Conservation (phyloP, 2,888 invertebrate species). For the Idaea dimidiata region DNA sequence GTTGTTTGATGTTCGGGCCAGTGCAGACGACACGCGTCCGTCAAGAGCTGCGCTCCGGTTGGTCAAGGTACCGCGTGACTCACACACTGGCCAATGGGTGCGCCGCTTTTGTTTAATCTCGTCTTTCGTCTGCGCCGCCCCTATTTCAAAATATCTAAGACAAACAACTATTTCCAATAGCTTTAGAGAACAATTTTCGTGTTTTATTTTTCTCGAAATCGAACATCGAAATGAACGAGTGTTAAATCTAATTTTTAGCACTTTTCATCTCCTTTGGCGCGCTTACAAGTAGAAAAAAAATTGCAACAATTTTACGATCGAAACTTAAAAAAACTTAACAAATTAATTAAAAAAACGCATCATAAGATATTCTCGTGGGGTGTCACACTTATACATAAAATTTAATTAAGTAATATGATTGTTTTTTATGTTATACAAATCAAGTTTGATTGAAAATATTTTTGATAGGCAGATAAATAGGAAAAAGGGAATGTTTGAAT, state of each 20-base stretch:
- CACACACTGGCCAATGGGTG: background rate
- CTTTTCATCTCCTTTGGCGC: slow-evolving; percentile 72
- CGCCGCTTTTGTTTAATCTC: background rate
- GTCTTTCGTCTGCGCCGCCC: background rate
- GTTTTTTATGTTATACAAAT: background rate
- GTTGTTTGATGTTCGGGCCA: slow-evolving; percentile 24
- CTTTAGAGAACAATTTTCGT: background rate
- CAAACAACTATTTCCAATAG: background rate
- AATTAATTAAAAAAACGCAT: slow-evolving; percentile 40
- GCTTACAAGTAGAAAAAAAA: slow-evolving; percentile 65
- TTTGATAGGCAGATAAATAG: background rate
- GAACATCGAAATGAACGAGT: slow-evolving; percentile 11
- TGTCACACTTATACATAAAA: slow-evolving; percentile 31
- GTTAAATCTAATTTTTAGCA: slow-evolving; percentile 37
- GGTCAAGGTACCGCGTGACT: background rate
- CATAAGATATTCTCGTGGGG: slow-evolving; percentile 39
- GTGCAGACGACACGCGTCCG: background rate
- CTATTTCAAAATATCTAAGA: background rate
- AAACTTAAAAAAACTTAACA: slow-evolving; percentile 72
- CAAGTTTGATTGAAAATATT: background rate
- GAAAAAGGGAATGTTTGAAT: background rate
- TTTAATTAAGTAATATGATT: background rate
- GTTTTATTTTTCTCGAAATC: slow-evolving; percentile 2
- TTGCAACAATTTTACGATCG: slow-evolving; percentile 58
- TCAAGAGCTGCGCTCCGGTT: background rate